Conservation (phyloP, 2,888 invertebrate species). For the Lathronympha strigana region DNA sequence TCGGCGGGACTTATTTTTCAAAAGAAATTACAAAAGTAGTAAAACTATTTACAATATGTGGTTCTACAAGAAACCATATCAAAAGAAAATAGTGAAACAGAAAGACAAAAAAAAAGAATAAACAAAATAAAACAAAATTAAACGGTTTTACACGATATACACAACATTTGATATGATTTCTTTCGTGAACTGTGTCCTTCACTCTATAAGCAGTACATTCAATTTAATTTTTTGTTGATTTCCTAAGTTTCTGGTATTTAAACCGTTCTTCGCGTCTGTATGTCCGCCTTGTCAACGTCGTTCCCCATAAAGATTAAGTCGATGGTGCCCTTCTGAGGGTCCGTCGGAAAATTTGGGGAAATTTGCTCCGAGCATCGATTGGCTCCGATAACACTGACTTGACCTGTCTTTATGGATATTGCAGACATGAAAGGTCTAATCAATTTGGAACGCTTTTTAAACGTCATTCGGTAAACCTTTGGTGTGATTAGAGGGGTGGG, state of each 20-base stretch:
- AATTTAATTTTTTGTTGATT: not conserved
- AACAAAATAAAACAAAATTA: too few relatives aligned
- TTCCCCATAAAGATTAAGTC: slow-evolving; percentile 24
- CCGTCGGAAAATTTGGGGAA: slow-evolving; percentile 6
- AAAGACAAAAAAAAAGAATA: too few relatives aligned
- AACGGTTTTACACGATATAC: too few relatives aligned
- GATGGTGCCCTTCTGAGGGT: slow-evolving; percentile 15
- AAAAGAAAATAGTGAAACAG: too few relatives aligned
- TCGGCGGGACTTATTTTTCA: too few relatives aligned
- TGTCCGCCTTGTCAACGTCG: slow-evolving; percentile 13
- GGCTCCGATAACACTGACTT: not conserved
- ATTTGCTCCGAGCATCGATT: slow-evolving; percentile 17
- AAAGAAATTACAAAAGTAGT: too few relatives aligned
- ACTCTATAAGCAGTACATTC: too few relatives aligned
- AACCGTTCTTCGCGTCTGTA: not conserved
- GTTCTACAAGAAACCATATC: too few relatives aligned
- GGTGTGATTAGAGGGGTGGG: not conserved
- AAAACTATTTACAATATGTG: too few relatives aligned
- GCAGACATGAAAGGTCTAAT: not conserved
- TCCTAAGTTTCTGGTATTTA: not conserved
- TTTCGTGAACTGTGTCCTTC: too few relatives aligned
- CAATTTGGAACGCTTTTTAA: not conserved
- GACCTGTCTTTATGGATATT: slow-evolving; percentile 13
- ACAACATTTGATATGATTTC: too few relatives aligned
- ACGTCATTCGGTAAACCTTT: not conserved